These are phyloP conservation scores for Brachionus rubens DNA, from an alignment of 1,140 invertebrate species.

Conservation along the genomic window DNA sequence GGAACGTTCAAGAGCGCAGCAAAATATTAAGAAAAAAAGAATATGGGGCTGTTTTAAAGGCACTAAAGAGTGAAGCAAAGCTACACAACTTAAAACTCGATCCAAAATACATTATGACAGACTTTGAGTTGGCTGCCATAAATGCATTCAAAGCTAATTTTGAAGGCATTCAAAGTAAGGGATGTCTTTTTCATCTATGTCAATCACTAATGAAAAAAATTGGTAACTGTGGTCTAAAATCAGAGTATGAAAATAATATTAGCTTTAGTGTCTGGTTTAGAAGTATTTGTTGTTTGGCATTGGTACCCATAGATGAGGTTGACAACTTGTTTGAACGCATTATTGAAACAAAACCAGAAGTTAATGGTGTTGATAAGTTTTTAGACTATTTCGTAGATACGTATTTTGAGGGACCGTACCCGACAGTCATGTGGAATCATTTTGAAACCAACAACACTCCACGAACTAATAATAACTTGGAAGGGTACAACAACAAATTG, in stretches of 20 bases:
- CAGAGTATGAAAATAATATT: background rate
- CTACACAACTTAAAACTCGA: background rate
- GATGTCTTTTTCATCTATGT: background rate
- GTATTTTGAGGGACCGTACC: too few relatives aligned
- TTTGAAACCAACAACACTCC: too few relatives aligned
- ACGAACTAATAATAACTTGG: too few relatives aligned
- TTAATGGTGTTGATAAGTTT: background rate
- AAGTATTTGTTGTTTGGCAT: background rate
- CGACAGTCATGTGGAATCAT: too few relatives aligned
- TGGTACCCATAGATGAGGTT: background rate
- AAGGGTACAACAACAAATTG: too few relatives aligned
- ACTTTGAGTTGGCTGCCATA: background rate
- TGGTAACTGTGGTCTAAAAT: background rate
- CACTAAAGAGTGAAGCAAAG: background rate
- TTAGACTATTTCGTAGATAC: background rate
- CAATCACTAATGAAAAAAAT: background rate
- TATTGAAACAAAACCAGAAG: background rate
- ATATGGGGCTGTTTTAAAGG: background rate
- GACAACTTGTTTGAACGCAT: background rate
- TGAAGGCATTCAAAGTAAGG: background rate
- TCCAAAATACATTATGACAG: background rate
- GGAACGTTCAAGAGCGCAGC: background rate
- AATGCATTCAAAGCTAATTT: background rate
- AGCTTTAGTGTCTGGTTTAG: background rate
- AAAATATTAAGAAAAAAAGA: background rate